Percentiles rank a stretch among this genome's conserved stretches.
phyloP scores from a whole-genome alignment of 2,888 invertebrate genomes.

The Spialia ferax region DNA sequence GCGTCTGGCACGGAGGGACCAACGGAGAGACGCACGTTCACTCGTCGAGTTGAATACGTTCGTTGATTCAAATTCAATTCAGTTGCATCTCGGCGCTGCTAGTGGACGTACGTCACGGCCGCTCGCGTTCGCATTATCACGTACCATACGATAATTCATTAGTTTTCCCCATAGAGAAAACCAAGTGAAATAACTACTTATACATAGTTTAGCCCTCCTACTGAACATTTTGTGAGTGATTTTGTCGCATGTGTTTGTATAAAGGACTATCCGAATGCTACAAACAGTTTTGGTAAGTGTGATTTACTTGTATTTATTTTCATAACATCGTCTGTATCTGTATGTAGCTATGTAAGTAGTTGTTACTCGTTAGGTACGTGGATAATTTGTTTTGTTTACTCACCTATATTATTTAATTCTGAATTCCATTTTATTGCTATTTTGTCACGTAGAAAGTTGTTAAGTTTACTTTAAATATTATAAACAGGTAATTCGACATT shows the following conservation, averaged over 20 bases:
- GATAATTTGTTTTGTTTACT: slow-evolving; percentile 61
- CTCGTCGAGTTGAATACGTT: neutral
- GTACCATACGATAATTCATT: slow-evolving; percentile 66
- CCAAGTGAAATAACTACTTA: slow-evolving; percentile 76
- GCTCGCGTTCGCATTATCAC: slow-evolving; percentile 42
- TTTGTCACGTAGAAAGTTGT: slow-evolving; percentile 21
- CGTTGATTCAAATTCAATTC: slow-evolving; percentile 36
- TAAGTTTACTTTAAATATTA: neutral
- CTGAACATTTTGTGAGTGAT: slow-evolving; percentile 62
- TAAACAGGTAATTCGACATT: no score
- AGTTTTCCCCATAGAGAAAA: slow-evolving; percentile 78
- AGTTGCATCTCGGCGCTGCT: slow-evolving; percentile 58
- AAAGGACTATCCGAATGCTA: slow-evolving; percentile 22
- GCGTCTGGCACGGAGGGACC: slow-evolving; percentile 56
- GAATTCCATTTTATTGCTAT: neutral
- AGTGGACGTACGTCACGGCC: slow-evolving; percentile 44
- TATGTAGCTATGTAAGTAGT: neutral
- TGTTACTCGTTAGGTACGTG: slow-evolving; percentile 21
- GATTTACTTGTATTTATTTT: slow-evolving; percentile 35
- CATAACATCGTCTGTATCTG: slow-evolving; percentile 11
- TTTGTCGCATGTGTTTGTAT: slow-evolving; percentile 54
- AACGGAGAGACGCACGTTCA: slow-evolving; percentile 53
- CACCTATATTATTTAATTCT: slow-evolving; percentile 48
- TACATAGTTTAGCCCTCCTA: slow-evolving; percentile 50
- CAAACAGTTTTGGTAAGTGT: slow-evolving; percentile 40